Conservation (phyloP, 2,888 invertebrate genomes). For the Drosophila affinis region DNA sequence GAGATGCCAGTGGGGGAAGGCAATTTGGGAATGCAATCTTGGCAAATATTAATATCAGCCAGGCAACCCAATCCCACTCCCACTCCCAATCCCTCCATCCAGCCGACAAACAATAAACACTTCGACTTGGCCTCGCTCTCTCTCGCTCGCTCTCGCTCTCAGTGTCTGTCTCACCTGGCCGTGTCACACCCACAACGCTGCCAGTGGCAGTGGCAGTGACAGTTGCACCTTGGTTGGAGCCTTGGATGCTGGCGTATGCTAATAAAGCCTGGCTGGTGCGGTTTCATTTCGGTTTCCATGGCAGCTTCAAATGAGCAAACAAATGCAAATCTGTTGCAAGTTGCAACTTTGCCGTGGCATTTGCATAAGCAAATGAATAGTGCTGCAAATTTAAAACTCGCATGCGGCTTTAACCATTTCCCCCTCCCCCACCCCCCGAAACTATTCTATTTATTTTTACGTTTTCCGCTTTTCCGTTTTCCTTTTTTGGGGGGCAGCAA, state of each 20-base stretch:
- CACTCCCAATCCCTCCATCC: background rate
- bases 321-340: conserved; percentile 45
- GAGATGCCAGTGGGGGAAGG: background rate
- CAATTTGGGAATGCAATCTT: conserved; percentile 27
- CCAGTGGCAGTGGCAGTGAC: background rate
- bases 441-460: background rate
- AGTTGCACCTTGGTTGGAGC: background rate
- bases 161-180: conserved; percentile 3
- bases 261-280: conserved; percentile 48
- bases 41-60: conserved; percentile 59
- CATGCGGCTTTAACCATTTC: conserved; percentile 44
- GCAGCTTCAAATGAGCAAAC: conserved; percentile 54
- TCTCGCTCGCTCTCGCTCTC: background rate
- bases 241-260: conserved; percentile 26
- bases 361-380: conserved; percentile 50
- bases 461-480: background rate
- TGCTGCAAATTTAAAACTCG: conserved; percentile 39
- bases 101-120: conserved; percentile 46
- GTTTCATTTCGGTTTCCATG: conserved; percentile 57
- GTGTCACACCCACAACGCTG: conserved; percentile 14
- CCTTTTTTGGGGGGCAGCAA: conserved; percentile 39
- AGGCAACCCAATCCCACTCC: background rate
- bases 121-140: conserved; percentile 30
- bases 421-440: background rate
- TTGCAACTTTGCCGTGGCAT: conserved; percentile 27